phyloP scores from a whole-genome alignment of 1,140 invertebrate genomes.

The Drosophila nigrodunni region DNA sequence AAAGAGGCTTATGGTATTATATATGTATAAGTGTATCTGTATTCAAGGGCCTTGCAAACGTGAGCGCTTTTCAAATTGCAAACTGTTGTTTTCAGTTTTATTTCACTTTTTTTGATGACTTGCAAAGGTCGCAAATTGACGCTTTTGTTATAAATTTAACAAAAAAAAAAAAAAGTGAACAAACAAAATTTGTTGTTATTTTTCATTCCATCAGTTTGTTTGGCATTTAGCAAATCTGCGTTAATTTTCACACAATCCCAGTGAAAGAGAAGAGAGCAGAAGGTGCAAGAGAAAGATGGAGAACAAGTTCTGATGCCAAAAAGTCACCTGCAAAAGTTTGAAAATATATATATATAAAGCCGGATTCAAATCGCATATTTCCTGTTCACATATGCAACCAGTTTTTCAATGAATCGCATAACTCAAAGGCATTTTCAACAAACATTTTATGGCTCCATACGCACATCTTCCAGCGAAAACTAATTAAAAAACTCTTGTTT shows the following conservation, averaged over 20 bases:
- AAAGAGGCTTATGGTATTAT: constrained; percentile 2
- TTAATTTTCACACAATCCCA: constrained; percentile 51
- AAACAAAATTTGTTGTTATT: background rate
- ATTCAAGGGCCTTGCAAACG: constrained; percentile 51
- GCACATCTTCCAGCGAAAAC: constrained; percentile 27
- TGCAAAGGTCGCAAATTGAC: constrained; percentile 41
- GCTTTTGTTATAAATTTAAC: constrained; percentile 46
- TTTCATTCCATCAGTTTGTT: constrained; percentile 37
- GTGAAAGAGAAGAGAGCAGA: constrained; percentile 30
- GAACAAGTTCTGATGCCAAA: constrained; percentile 65
- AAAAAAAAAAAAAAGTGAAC: background rate
- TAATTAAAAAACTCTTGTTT: constrained; percentile 74
- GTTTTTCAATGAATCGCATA: constrained; percentile 60
- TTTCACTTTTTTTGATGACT: constrained; percentile 51
- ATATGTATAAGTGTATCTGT: constrained; percentile 1
- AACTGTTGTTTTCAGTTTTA: constrained; percentile 23
- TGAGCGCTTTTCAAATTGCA: constrained; percentile 53
- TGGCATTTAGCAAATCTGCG: constrained; percentile 44
- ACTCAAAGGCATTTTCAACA: constrained; percentile 45
- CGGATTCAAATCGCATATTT: constrained; percentile 69
- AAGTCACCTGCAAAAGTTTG: constrained; percentile 37
- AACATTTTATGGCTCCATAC: constrained; percentile 25
- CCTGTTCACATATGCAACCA: constrained; percentile 67
- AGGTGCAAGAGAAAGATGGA: constrained; percentile 1
- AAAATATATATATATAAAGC: constrained; percentile 57